Conservation (phyloP, 2,888 invertebrate genomes). For the Dilophus febrilis region DNA sequence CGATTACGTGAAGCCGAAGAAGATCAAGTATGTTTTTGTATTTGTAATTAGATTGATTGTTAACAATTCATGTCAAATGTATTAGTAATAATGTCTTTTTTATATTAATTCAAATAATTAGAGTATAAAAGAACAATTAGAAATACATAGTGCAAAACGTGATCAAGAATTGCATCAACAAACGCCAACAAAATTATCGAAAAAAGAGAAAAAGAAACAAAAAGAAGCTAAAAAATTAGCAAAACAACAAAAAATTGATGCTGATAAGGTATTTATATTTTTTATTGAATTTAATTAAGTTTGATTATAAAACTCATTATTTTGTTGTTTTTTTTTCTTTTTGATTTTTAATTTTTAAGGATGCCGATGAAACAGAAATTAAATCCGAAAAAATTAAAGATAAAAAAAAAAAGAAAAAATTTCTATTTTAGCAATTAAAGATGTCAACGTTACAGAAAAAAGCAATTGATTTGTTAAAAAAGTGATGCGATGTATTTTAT, state of each 20-base stretch:
- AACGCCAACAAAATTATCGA: slow-evolving; percentile 24
- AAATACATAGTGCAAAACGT: slow-evolving; percentile 31
- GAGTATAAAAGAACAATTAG: slow-evolving; percentile 25
- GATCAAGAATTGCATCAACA: slow-evolving; percentile 29
- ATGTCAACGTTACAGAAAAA: too few relatives aligned
- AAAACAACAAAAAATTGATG: slow-evolving; percentile 38
- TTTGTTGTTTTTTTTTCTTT: slow-evolving; percentile 1
- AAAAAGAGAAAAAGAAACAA: slow-evolving; percentile 34
- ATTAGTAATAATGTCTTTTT: slow-evolving; percentile 6
- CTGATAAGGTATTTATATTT: slow-evolving; percentile 33
- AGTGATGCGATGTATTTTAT: too few relatives aligned
- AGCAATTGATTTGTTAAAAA: too few relatives aligned
- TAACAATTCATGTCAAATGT: background rate
- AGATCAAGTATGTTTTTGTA: slow-evolving; percentile 33
- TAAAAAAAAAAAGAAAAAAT: slow-evolving; percentile 24
- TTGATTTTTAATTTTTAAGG: slow-evolving; percentile 11
- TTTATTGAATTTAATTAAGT: background rate
- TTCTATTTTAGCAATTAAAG: too few relatives aligned
- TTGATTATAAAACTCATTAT: background rate
- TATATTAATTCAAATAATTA: too few relatives aligned
- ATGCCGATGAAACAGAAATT: slow-evolving; percentile 23
- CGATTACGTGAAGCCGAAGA: slow-evolving; percentile 67
- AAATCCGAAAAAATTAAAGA: slow-evolving; percentile 18
- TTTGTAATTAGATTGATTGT: background rate
- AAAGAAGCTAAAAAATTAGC: slow-evolving; percentile 35